A percentile compares a stretch with the other conserved stretches of the same genome.
Conservation (phyloP, 2,113 vertebrate genomes). For the Vulpes vulpes region DNA sequence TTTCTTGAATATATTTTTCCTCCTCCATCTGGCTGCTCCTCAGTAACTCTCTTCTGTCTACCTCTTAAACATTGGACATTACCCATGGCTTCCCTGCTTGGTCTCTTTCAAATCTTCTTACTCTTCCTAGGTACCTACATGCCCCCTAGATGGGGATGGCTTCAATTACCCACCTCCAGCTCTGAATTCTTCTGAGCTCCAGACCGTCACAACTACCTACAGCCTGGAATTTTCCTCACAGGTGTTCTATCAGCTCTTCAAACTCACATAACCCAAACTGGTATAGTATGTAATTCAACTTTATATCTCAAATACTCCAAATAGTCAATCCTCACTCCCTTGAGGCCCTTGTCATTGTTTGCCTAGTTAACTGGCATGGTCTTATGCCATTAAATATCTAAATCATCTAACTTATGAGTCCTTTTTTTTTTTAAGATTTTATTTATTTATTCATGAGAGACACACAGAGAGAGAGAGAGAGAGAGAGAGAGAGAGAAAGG, state of each 20-base stretch:
- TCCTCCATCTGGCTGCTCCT: not conserved
- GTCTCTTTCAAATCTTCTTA: not conserved
- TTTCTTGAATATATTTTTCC: not conserved
- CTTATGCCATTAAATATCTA: not conserved
- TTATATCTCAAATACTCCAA: not conserved
- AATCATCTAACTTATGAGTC: not conserved
- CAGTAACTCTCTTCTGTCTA: not conserved
- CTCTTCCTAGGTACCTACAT: not conserved
- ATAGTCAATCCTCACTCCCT: not conserved
- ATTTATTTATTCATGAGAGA: too few relatives aligned
- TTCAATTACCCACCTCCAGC: not conserved
- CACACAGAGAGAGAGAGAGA: too few relatives aligned
- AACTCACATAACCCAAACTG: not conserved
- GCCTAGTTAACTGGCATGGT: not conserved
- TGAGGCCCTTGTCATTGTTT: not conserved
- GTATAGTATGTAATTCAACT: not conserved
- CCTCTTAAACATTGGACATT: not conserved
- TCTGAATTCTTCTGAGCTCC: slow-evolving; percentile 17
- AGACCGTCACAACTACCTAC: not conserved
- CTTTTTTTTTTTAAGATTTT: too few relatives aligned
- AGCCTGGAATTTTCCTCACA: not conserved
- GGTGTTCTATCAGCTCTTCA: not conserved
- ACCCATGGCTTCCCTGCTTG: not conserved
- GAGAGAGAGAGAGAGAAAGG: too few relatives aligned
- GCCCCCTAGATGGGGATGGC: not conserved